Evolutionary conservation across 2,113 vertebrate species (phyloP).

Genomic region (Thalassarche chlororhynchos): DNA sequence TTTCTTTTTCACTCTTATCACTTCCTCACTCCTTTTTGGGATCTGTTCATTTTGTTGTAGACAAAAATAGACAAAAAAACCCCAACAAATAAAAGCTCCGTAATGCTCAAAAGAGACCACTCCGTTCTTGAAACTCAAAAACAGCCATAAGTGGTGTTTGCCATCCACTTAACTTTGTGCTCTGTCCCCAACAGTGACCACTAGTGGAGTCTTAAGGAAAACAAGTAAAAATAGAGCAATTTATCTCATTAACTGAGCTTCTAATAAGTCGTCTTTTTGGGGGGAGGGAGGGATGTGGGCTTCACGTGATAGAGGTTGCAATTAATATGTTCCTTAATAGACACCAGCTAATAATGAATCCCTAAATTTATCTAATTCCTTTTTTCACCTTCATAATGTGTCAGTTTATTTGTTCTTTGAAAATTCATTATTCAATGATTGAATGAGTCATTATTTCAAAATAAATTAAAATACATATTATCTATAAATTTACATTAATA

Average conservation of each 20-base stretch:
- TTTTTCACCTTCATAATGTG: background rate
- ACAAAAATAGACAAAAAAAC: background rate
- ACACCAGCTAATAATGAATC: background rate
- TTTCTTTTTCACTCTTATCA: background rate
- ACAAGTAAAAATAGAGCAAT: background rate
- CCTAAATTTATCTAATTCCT: background rate
- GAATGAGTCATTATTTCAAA: background rate
- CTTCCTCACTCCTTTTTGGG: background rate
- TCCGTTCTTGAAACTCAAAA: background rate
- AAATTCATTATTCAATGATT: background rate
- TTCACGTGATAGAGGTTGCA: background rate
- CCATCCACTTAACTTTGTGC: rapidly evolving
- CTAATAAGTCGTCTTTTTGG: background rate
- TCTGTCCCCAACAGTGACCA: background rate
- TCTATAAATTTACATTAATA: background rate
- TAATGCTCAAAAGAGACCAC: background rate
- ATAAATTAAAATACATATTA: background rate
- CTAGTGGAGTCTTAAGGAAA: background rate
- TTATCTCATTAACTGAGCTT: background rate
- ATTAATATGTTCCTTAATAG: background rate
- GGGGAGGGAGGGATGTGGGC: background rate
- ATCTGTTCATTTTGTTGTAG: background rate
- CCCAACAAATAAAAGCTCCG: background rate
- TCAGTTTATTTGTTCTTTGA: background rate
- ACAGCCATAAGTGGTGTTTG: background rate